Base-by-base conservation (phyloP, 2,797 vertebrate genomes). In the Liparis tanakae region DNA sequence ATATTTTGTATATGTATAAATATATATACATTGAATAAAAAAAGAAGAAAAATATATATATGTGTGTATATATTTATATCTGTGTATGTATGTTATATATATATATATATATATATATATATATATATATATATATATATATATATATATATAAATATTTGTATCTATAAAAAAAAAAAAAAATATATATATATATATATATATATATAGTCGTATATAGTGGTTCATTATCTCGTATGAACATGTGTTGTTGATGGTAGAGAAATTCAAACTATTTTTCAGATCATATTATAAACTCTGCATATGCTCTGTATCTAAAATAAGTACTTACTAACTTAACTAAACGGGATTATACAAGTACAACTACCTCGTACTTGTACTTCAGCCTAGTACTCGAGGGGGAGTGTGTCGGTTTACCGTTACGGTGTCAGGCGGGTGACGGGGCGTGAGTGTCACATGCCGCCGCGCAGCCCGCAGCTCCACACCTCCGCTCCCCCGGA, bases 371-470 rank as follows among this genome's bases (percentile, higher is more conserved):
- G 25, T 30, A 30, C 25, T 30, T 30, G 25, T 30, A 30, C 25
- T 30, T 30, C 25, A 30, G 25, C 25, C 25, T 2, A 30, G 37
- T 39, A 39, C 43, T 17, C 39, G 51, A 33, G 3, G 53, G 51
- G n/a, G 48, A 33, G 33, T 6, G 65, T 46, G 1, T 14, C 34
- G 30, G 8, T 51, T 64, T 74, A 13, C 79, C 44, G 67, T 78
- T 74, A 13, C 79, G 44, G 67, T 78, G 84, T 83, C 72, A 77
- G 74, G 63, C 80, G 79, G 60, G 79, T 79, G 72, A 76, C 84
- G 55, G 79, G 44, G 86, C 70, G 72, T 90, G 85, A 80, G 74
- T 57, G 93, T 94, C 92, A 93, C 93, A 87, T 93, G 92, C 86
- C 84, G 1, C 74, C 48, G 0, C 43, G 60, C 65, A 65, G 18